A percentile compares a stretch with the other conserved stretches of the same genome.
These are phyloP conservation scores for Epistrophella euchroma DNA, from an alignment of 2,888 invertebrate species.

Conservation along the genomic window DNA sequence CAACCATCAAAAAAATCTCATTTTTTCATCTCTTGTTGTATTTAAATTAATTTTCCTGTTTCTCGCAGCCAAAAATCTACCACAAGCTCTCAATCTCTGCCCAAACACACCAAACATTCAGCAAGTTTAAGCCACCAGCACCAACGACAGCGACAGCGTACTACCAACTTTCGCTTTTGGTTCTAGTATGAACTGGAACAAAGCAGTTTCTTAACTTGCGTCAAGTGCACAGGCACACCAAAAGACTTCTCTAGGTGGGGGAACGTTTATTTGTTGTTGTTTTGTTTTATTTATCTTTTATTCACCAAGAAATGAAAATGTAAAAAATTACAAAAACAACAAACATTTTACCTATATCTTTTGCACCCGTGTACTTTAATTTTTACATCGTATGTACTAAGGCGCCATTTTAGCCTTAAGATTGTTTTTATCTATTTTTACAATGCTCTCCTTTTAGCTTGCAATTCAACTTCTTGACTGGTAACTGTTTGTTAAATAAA, in stretches of 20 bases:
- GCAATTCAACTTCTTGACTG: not conserved
- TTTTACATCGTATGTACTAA: constrained; percentile 14
- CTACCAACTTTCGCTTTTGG: constrained; percentile 74
- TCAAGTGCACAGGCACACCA: constrained; percentile 69
- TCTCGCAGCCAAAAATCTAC: constrained; percentile 50
- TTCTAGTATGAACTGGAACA: constrained; percentile 73
- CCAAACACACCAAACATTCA: constrained; percentile 51
- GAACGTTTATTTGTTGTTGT: constrained; percentile 7
- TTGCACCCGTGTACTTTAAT: constrained; percentile 24
- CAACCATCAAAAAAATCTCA: not conserved
- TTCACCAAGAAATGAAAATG: constrained; percentile 22
- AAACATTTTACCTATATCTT: constrained; percentile 15
- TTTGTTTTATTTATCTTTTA: not conserved
- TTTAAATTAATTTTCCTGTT: constrained; percentile 19
- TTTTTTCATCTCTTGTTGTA: constrained; percentile 13
- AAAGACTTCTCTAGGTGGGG: constrained; percentile 23
- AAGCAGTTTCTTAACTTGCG: constrained; percentile 65
- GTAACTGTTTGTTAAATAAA: not conserved
- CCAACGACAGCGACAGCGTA: not conserved
- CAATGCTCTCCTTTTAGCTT: not conserved
- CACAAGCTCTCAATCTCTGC: constrained; percentile 41
- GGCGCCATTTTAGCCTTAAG: constrained; percentile 25
- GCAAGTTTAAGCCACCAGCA: constrained; percentile 5
- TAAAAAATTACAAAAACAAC: constrained; percentile 15
- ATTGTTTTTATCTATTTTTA: not conserved